Base-by-base conservation (phyloP, 2,888 invertebrate genomes). In the Leptinotarsa tumamoca region DNA sequence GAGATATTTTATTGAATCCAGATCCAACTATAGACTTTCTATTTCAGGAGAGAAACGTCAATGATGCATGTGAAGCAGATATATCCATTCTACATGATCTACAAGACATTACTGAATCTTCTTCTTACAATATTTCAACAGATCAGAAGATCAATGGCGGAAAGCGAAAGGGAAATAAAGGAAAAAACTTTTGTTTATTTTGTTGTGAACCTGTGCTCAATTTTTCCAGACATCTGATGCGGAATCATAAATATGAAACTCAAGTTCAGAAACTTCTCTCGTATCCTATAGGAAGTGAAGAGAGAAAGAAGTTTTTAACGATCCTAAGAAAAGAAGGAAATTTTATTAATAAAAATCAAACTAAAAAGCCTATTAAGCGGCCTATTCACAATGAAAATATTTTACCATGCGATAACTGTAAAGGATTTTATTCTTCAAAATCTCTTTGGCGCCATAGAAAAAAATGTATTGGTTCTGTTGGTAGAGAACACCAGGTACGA, bases 121-220 rank as follows among this genome's bases (percentile, higher is more conserved):
- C 17, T 61, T 21, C 21, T 18, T 1, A 61, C 17, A 27, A 27
- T 61, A 18, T 61, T 61, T 61, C 18, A 0, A 61, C 17, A 21
- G 61, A 61, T 0, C 17, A n/a, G 13, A 61, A 61, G 17, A 61
- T 27, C 14, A 4, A 61, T 27, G 61, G 18, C 4, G 7, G 27
- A 4, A 61, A 61, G 23, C 21, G 23, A 4, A 61, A 21, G 2
- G 61, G 23, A 18, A 18, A 18, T 61, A 61, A 61, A 18, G n/a
- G 21, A 61, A 61, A 61, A 18, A 61, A 61, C 18, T 21, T 61
- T 18, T 18, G 17, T 61, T 61, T 61, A 18, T 61, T 23, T 18
- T n/a, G n/a, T 61, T 61, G 61, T n/a, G 61, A 61, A 61, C 61
- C 23, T 61, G 23, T 61, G 61, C 61, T 61, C 27, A 61, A 61